Evolutionary conservation across 2,888 invertebrate genomes (phyloP), one percentile per base, ranked within the genome.

Genomic region (Scelioninae gen. 1): DNA sequence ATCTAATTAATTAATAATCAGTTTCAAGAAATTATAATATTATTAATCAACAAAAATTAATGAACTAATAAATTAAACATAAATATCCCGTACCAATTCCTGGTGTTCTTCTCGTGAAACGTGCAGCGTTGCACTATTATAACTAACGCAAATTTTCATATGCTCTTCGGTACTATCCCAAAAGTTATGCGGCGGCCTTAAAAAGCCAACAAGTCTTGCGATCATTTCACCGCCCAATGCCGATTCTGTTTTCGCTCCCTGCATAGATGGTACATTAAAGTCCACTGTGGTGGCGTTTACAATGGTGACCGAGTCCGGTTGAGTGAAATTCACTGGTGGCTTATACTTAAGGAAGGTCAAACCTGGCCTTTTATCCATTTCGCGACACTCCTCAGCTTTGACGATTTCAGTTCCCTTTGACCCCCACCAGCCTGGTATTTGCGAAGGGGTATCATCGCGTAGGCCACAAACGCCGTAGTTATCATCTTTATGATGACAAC

Each of bases 391-490:
- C 34, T 96, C 95, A 0, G 97, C 95, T 45, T 93, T 93, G 0
- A 94, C 94, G 31, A 97, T 95, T 92, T 96, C 96, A 0, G 95
- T 95, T 16, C 97, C 97, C 79, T 96, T 95, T 0, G 95, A 93
- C 2, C 97, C 97, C 98, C 98, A 98, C 98, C 98, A 98, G 0
- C 97, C 97, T 0, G 96, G 95, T 85, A 95, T 95, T 89, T 96
- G 96, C 8, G 96, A 96, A 0, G 96, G 96, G 23, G 96, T 96
- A 88, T 96, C 96, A 89, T 97, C 97, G 79, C 94, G 92, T 47
- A 94, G 89, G 0, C 97, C 97, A 87, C 97, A 97, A 8, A 96
- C 96, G 0, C 97, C 97, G 86, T 95, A 96, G 90, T 95, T 96
- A 91, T 96, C 96, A 88, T 97, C 96, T 88, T 96, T 96, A 87